A percentile compares a stretch with the other conserved stretches of the same genome.
Evolutionary conservation across 2,888 invertebrate species (phyloP).

Genomic region (Oxystoma pomonae): DNA sequence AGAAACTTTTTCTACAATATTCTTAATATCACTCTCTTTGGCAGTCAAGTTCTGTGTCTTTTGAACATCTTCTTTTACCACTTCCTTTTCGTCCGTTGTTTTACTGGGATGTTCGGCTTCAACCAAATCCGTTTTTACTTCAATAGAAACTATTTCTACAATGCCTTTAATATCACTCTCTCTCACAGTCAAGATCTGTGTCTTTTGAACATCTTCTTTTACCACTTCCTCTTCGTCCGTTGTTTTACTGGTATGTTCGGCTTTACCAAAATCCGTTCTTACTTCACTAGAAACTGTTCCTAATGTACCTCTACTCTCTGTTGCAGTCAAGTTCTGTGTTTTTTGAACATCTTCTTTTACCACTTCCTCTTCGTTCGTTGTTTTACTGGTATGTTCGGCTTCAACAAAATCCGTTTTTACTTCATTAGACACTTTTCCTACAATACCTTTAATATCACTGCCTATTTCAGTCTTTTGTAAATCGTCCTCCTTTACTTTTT

Average conservation of each 20-base stretch:
- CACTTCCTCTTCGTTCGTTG: background rate
- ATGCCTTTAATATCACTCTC: slow-evolving; percentile 7
- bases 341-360: background rate
- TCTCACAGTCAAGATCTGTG: background rate
- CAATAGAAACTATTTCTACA: slow-evolving; percentile 6
- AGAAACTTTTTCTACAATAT: slow-evolving; percentile 10
- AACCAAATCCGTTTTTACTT: slow-evolving; percentile 1
- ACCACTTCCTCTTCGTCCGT: background rate
- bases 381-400: background rate
- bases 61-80: slow-evolving; percentile 1
- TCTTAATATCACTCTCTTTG: slow-evolving; percentile 2
- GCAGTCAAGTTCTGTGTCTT: background rate
- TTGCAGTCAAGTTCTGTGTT: background rate
- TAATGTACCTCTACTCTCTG: slow-evolving; percentile 3
- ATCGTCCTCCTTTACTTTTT: background rate
- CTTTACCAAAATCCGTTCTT: background rate
- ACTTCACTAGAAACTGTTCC: slow-evolving; percentile 5
- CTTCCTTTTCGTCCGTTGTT: slow-evolving; percentile 7
- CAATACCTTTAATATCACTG: slow-evolving; percentile 8
- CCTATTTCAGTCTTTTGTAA: background rate
- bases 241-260: background rate
- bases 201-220: background rate
- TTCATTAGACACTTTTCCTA: slow-evolving; percentile 7
- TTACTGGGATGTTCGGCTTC: slow-evolving; percentile 1
- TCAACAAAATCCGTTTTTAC: background rate